Evolutionary conservation across 2,113 vertebrate species (phyloP), one percentile per base, ranked within the genome.

Genomic region (Sporophila hypoxantha): DNA sequence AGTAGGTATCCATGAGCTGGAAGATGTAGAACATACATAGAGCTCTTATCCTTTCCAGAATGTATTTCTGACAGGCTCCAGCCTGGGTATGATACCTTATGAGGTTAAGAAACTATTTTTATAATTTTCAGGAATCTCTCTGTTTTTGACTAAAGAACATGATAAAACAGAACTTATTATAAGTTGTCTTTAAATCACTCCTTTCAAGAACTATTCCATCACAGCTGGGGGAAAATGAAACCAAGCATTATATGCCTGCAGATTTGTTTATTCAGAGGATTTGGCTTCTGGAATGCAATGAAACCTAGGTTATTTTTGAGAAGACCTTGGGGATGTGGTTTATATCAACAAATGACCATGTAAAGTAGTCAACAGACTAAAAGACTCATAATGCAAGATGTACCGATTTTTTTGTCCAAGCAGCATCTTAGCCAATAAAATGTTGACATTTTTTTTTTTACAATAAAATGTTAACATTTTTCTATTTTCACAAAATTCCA

Each of bases 1-100:
- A 75, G 18, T 21, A 75, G 26, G 5, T 29, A 29, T 60, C 70
- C 4, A 20, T 36, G 26, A 61, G 5, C 26, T 64, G 41, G 5
- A 55, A 12, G 17, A 62, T 8, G 9, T 8, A 26, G 8, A 47
- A 2, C 49, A 4, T 14, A 12, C 22, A 23, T 5, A 47, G 4
- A 4, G 0, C 23, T 71, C 25, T 87, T 62, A 53, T 15, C 16
- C 16, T 14, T 83, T 79, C n/a, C 14, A 78, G 22, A 25, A 17
- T 30, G 0, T 16, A 8, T n/a, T 3, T 34, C 18, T 70, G n/a
- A 57, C 0, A 5, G 12, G 14, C 3, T 69, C 1, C 34, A 52
- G 5, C 25, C 7, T 52, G 39, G 76, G 30, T 59, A n/a, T 39
- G 15, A 14, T 30, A 61, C 4, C 8, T 70, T 37, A 21, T 26